Evolutionary conservation across 2,113 vertebrate genomes (phyloP).

Genomic region (Glareola pratincola): DNA sequence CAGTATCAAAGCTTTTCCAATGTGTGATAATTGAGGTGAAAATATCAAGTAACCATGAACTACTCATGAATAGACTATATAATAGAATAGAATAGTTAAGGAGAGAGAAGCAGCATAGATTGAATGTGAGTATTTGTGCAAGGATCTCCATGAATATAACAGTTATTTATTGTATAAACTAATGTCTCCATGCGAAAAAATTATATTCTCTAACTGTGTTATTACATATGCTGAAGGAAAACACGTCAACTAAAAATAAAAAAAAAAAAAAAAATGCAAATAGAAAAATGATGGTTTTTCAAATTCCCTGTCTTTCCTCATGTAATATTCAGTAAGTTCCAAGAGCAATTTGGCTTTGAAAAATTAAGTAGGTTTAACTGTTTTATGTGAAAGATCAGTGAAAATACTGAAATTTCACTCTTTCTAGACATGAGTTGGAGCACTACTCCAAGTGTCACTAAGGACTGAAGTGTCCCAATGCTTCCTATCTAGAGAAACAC

Average conservation of each 20-base stretch:
- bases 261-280: neutral
- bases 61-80: neutral
- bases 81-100: neutral
- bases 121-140: neutral
- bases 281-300: neutral
- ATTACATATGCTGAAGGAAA: neutral
- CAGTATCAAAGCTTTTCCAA: neutral
- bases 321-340: neutral
- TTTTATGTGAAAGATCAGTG: neutral
- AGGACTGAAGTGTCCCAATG: neutral
- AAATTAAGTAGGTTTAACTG: neutral
- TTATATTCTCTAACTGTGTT: accelerated
- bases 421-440: neutral
- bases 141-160: neutral
- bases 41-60: neutral
- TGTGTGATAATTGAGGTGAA: neutral
- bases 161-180: neutral
- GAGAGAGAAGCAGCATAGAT: neutral
- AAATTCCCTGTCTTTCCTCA: neutral
- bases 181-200: neutral
- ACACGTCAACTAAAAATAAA: neutral
- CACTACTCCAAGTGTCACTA: neutral
- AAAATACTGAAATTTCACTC: neutral
- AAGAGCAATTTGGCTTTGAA: neutral
- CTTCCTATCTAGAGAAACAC: neutral